A percentile compares a stretch with the other conserved stretches of the same genome.
Evolutionary conservation across 2,888 invertebrate species (phyloP).

Genomic region (Drosophila picticornis): DNA sequence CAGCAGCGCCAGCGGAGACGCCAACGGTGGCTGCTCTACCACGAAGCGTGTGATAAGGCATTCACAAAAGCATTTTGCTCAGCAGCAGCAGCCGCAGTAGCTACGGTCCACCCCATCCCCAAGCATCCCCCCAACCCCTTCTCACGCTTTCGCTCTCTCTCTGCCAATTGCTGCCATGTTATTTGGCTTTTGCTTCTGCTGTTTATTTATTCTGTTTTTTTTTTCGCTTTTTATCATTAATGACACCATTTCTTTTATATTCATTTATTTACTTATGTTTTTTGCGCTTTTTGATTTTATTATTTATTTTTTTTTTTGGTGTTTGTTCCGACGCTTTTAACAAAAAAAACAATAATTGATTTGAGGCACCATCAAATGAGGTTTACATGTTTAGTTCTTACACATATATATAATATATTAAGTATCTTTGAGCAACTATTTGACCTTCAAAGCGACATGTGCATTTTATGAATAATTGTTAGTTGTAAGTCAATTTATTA

Average conservation of each 20-base stretch:
- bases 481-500: background rate
- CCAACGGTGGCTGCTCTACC: constrained; percentile 19
- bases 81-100: constrained; percentile 9
- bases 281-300: constrained; percentile 2
- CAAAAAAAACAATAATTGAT: background rate
- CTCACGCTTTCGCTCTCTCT: background rate
- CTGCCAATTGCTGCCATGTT: constrained; percentile 32
- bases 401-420: background rate
- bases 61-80: constrained; percentile 61
- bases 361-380: background rate
- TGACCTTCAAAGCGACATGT: background rate
- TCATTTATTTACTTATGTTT: constrained; percentile 11
- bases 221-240: constrained; percentile 41
- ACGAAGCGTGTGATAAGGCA: constrained; percentile 77
- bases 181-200: constrained; percentile 31
- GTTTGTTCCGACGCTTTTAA: background rate
- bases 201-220: constrained; percentile 21
- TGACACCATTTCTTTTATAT: constrained; percentile 51
- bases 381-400: background rate
- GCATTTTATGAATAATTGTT: background rate
- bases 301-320: constrained; percentile 13
- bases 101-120: background rate
- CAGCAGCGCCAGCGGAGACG: constrained; percentile 31
- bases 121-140: background rate
- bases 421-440: background rate